phyloP scores from a whole-genome alignment of 2,888 invertebrate species.

The Melinaea menophilus region DNA sequence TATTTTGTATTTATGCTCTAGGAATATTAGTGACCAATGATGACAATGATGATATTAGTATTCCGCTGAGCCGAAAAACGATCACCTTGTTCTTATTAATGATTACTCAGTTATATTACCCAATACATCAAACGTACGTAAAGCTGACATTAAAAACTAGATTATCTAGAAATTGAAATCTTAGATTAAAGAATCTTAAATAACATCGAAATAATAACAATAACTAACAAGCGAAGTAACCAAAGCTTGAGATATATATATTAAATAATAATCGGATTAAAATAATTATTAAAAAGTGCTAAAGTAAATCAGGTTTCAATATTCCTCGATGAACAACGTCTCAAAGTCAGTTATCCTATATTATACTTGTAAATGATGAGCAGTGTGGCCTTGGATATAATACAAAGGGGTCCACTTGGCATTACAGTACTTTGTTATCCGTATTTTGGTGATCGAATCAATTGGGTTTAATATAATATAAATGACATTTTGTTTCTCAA shows the following conservation, averaged over 20 bases:
- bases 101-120: constrained; percentile 2
- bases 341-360: constrained; percentile 36
- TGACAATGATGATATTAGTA: constrained; percentile 22
- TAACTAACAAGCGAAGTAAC: background rate
- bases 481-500: too few relatives aligned
- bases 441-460: constrained; percentile 8
- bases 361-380: constrained; percentile 42
- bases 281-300: constrained; percentile 32
- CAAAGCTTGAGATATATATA: background rate
- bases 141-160: too few relatives aligned
- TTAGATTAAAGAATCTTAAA: too few relatives aligned
- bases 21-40: too few relatives aligned
- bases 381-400: constrained; percentile 28
- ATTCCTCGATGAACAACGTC: constrained; percentile 35
- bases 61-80: constrained; percentile 13
- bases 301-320: constrained; percentile 32
- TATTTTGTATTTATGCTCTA: constrained; percentile 31
- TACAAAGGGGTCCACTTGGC: constrained; percentile 10
- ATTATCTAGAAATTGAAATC: too few relatives aligned
- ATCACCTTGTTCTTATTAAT: constrained; percentile 22
- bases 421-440: constrained; percentile 21
- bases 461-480: background rate
- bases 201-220: background rate
- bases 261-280: constrained; percentile 27
- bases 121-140: too few relatives aligned